Percentiles rank a stretch among this genome's conserved stretches.
These are phyloP conservation scores for Galeopterus variegatus DNA, from an alignment of 2,113 vertebrate species.

Conservation along the genomic window DNA sequence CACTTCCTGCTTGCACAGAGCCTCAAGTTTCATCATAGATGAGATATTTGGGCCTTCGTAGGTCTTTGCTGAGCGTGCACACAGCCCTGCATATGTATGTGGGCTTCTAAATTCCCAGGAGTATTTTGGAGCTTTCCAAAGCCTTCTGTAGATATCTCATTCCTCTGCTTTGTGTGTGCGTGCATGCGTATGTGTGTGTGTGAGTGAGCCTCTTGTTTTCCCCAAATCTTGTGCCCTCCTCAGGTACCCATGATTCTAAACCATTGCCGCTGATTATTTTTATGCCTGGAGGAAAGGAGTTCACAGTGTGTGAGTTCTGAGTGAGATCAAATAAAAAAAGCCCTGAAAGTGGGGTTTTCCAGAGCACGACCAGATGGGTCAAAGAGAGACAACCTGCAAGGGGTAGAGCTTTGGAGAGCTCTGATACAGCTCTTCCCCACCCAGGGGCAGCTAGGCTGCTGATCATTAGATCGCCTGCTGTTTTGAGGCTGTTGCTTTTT, in stretches of 20 bases:
- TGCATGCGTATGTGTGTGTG: background rate
- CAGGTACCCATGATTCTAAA: background rate
- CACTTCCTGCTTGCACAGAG: background rate
- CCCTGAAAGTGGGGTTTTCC: background rate
- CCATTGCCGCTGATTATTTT: background rate
- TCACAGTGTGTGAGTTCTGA: background rate
- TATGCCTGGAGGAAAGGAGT: background rate
- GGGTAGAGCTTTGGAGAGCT: too few relatives aligned
- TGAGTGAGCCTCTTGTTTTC: background rate
- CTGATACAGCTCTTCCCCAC: fast-evolving
- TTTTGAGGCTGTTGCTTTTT: background rate
- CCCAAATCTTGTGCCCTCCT: background rate
- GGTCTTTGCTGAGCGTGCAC: background rate
- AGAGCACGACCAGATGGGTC: background rate
- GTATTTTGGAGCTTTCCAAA: background rate
- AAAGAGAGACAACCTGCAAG: too few relatives aligned
- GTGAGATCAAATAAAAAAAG: background rate
- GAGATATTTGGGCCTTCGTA: background rate
- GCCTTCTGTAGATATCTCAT: background rate
- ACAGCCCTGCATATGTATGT: fast-evolving
- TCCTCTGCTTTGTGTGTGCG: background rate
- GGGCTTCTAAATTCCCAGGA: too few relatives aligned
- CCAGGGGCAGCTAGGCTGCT: fast-evolving
- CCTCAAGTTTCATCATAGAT: fast-evolving
- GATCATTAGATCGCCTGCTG: background rate